These are phyloP conservation scores for Corythornis madagascariensis DNA, from an alignment of 2,113 vertebrate species.

Conservation along the genomic window DNA sequence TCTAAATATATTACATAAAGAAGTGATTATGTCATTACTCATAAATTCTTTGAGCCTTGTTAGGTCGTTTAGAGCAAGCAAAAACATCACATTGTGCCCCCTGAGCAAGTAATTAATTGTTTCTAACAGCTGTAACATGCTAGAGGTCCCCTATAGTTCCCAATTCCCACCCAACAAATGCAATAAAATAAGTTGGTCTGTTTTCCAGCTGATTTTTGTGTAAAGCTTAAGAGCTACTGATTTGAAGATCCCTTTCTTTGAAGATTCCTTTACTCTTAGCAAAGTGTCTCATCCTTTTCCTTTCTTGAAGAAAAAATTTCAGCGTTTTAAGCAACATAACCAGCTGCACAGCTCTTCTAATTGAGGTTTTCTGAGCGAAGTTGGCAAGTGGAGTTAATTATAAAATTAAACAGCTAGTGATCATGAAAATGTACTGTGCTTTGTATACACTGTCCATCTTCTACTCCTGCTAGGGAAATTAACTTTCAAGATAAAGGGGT, in stretches of 20 bases:
- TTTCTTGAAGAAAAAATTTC: background rate
- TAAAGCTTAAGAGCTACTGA: background rate
- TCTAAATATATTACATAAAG: background rate
- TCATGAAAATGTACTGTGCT: background rate
- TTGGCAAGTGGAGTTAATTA: background rate
- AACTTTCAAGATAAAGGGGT: background rate
- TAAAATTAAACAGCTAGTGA: background rate
- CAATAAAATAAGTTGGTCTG: background rate
- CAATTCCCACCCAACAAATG: background rate
- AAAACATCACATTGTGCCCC: background rate
- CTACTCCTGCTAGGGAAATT: background rate
- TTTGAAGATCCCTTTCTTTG: conserved; percentile 23
- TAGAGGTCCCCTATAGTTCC: background rate
- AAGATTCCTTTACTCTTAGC: background rate
- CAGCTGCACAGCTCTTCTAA: background rate
- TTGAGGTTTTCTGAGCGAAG: background rate
- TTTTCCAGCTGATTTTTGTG: conserved; percentile 33
- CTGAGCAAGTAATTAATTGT: conserved; percentile 10
- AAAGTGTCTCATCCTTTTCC: background rate
- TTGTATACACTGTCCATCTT: background rate
- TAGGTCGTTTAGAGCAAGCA: background rate
- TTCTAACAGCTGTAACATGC: conserved; percentile 10
- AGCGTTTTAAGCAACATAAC: background rate
- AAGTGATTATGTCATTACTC: conserved; percentile 20
- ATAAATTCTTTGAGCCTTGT: background rate